Conservation (phyloP, 2,113 vertebrate genomes). For the Clarias batrachus region DNA sequence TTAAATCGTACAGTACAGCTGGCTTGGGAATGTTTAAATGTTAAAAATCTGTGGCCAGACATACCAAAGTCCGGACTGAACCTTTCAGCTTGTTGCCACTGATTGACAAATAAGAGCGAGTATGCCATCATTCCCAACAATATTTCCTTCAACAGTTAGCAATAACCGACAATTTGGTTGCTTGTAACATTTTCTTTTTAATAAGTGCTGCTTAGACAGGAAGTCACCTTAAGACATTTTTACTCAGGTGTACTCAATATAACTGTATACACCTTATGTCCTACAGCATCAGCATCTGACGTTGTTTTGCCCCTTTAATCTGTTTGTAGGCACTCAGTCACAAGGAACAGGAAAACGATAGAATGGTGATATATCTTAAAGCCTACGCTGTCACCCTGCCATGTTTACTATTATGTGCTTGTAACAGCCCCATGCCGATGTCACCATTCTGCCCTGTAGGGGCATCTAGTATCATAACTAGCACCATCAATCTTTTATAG, state of each 20-base stretch:
- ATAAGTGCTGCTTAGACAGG: background rate
- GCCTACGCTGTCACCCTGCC: background rate
- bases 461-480: slow-evolving; percentile 22
- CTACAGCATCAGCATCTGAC: background rate
- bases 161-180: background rate
- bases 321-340: slow-evolving; percentile 1
- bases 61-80: background rate
- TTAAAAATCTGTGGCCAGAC: background rate
- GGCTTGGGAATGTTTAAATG: background rate
- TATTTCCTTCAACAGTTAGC: background rate
- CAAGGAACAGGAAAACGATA: background rate
- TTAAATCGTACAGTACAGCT: background rate
- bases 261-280: background rate
- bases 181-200: background rate
- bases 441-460: background rate
- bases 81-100: background rate
- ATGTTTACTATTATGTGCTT: slow-evolving; percentile 21
- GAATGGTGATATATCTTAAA: background rate
- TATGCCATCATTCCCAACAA: background rate
- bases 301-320: background rate
- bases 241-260: background rate
- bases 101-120: background rate
- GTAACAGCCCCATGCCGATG: background rate
- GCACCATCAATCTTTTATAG: slow-evolving; percentile 11
- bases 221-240: background rate